These are phyloP conservation scores for Psettodes erumei DNA, from an alignment of 2,113 vertebrate genomes.

Conservation along the genomic window DNA sequence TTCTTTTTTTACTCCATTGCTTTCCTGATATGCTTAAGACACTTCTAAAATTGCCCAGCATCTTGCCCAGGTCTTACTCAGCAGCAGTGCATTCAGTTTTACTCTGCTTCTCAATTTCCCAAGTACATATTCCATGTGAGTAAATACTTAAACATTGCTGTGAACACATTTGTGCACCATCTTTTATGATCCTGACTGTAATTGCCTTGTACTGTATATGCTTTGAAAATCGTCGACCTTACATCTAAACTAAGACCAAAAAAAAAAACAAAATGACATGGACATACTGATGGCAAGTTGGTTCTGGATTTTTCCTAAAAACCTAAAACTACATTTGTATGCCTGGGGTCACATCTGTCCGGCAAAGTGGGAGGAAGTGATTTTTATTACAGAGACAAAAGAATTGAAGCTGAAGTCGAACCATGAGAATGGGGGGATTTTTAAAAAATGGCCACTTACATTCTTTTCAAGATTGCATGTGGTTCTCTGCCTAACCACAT, in stretches of 20 bases:
- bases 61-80: constrained; percentile 5
- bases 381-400: background rate
- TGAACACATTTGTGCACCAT: background rate
- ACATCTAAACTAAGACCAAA: background rate
- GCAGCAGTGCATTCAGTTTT: background rate
- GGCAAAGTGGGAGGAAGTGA: no score
- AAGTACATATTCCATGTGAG: constrained; percentile 1
- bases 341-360: background rate
- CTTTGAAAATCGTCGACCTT: background rate
- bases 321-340: background rate
- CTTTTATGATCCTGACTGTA: background rate
- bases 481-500: background rate
- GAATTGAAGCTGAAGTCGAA: background rate
- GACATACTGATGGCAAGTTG: no score
- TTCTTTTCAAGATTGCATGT: background rate
- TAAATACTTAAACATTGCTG: background rate
- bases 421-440: background rate
- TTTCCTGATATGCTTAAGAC: background rate
- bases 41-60: background rate
- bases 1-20: background rate
- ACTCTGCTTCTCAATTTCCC: background rate
- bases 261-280: background rate
- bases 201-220: background rate
- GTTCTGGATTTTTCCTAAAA: no score
- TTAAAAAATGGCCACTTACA: background rate